Evolutionary conservation across 2,888 invertebrate genomes (phyloP), one percentile per base, ranked within the genome.

Genomic region (Stenichneumon culpator): DNA sequence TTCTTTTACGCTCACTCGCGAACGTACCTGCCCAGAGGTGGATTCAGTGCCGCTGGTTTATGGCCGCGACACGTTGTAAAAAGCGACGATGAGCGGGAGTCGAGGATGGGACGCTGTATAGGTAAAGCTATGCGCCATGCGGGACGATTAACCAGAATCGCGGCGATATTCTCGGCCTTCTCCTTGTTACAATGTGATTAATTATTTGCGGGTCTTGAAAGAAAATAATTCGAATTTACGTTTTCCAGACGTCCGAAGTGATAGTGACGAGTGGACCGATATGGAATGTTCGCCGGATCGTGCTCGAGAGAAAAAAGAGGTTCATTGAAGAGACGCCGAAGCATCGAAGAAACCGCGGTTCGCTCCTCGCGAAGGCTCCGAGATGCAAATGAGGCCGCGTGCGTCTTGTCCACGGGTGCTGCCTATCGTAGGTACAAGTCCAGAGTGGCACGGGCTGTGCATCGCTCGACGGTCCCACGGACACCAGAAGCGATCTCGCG

Each of bases 31-130:
- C 69, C 44, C 25, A 57, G 47, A n/a, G 63, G n/a, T 67, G 70
- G 77, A 44, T 22, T 54, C 77, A 44, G 63, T 36, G 47, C 60
- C 77, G 73, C 67, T 86, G 77, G 80, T 86, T 86, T 86, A 83
- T 86, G 79, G 75, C 80, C 22, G 68, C 78, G 80, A 77, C 83
- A 80, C 72, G 68, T 80, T 73, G 80, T 77, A 83, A 85, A 82
- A 86, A 83, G 79, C 44, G 68, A 73, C n/a, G 79, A 74, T 72
- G 54, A 60, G 68, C 47, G 65, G 63, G 63, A 50, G 74, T 50
- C 22, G 47, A 47, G 28, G n/a, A 70, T 14, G n/a, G n/a, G 19
- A 39, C 19, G 22, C 3, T 9, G 19, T 44, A 60, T 47, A 32
- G 44, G 63, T 32, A 19, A 44, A 28, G 63, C 44, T 39, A 39